Percentiles rank a stretch among this genome's conserved stretches.
These are phyloP conservation scores for Cerastoderma edule DNA, from an alignment of 2,888 invertebrate species.

Conservation along the genomic window DNA sequence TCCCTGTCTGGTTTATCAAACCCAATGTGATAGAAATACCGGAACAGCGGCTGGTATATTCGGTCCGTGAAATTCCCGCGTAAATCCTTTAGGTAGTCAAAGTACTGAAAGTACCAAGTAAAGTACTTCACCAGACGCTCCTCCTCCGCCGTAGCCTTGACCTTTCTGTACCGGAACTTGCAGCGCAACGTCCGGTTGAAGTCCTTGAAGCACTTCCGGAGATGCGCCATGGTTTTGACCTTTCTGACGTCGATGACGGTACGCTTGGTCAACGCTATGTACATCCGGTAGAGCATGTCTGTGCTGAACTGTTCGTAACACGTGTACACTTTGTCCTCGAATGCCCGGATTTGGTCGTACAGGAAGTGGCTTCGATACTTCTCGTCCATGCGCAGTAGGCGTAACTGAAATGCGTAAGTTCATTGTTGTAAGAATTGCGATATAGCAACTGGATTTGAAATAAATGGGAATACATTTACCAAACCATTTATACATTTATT, in stretches of 20 bases:
- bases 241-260: conserved; percentile 60
- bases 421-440: neutral
- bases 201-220: conserved; percentile 57
- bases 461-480: no score
- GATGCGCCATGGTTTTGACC: conserved; percentile 56
- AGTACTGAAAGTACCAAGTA: conserved; percentile 75
- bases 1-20: conserved; percentile 59
- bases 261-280: conserved; percentile 52
- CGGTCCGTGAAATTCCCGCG: conserved; percentile 71
- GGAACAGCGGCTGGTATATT: conserved; percentile 73
- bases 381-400: conserved; percentile 70
- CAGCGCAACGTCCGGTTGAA: conserved; percentile 50
- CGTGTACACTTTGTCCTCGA: conserved; percentile 74
- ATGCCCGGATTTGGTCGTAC: conserved; percentile 71
- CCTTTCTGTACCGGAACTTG: conserved; percentile 56
- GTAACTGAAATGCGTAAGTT: conserved; percentile 61
- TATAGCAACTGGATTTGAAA: neutral
- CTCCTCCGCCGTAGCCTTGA: conserved; percentile 48
- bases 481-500: neutral
- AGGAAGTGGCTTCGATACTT: conserved; percentile 71
- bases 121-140: conserved; percentile 71
- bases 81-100: conserved; percentile 72
- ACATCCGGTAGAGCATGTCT: conserved; percentile 68
- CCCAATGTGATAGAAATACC: conserved; percentile 70
- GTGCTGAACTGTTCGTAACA: conserved; percentile 72